A percentile compares a stretch with the other conserved stretches of the same genome.
Conservation (phyloP, 2,888 invertebrate genomes). For the Parasteatoda lunata region DNA sequence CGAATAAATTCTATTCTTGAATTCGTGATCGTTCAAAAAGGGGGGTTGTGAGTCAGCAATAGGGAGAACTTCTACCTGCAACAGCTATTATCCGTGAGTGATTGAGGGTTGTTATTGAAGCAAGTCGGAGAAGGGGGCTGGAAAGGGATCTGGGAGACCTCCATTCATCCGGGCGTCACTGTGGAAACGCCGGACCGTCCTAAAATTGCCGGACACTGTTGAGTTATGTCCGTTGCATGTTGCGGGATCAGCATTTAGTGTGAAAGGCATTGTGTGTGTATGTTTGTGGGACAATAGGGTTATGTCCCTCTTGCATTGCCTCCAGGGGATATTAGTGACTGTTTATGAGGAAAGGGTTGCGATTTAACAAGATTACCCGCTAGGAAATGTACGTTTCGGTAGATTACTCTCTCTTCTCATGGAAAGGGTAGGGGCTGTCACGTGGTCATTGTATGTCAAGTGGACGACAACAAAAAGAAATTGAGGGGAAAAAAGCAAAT, state of each 20-base stretch:
- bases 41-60: background rate
- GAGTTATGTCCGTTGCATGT: slow-evolving; percentile 6
- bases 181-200: background rate
- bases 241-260: background rate
- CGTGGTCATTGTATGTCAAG: background rate
- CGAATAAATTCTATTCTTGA: background rate
- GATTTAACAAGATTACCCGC: slow-evolving; percentile 2
- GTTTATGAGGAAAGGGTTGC: slow-evolving; percentile 20
- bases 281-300: background rate
- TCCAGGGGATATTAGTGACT: background rate
- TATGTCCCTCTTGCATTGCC: background rate
- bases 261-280: background rate
- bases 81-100: background rate
- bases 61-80: background rate
- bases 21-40: background rate
- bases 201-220: slow-evolving; percentile 26
- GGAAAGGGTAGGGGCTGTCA: background rate
- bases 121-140: background rate
- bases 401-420: slow-evolving; percentile 5
- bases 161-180: background rate
- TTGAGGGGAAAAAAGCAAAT: too few species aligned
- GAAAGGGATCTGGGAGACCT: background rate
- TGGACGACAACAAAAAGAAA: background rate
- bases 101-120: slow-evolving; percentile 19
- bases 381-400: background rate